phyloP scores from a whole-genome alignment of 2,888 invertebrate genomes.

The Drosophila cyrtoloma region DNA sequence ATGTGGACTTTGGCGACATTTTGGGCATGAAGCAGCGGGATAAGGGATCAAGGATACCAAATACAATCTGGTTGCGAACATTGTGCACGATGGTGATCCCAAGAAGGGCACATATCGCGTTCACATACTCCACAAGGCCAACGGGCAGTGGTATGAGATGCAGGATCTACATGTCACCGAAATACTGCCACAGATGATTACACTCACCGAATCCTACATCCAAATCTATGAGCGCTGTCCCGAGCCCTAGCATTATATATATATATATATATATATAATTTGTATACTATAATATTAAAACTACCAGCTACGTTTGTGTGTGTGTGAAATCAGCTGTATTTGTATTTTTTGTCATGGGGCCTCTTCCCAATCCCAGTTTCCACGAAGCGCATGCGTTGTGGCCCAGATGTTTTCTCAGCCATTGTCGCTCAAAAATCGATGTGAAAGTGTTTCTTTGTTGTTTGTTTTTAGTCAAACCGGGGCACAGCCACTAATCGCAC shows the following conservation, averaged over 20 bases:
- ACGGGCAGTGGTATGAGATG: constrained; percentile 95
- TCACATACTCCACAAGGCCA: constrained; percentile 95
- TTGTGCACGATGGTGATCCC: constrained; percentile 99
- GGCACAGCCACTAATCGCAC: constrained; percentile 1
- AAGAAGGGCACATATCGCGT: constrained; percentile 97
- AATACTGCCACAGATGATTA: constrained; percentile 99
- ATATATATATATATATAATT: constrained; percentile 8
- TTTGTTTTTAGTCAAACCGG: constrained; percentile 30
- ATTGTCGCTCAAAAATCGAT: constrained; percentile 64
- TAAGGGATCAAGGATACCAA: constrained; percentile 92
- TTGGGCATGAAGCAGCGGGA: constrained; percentile 92
- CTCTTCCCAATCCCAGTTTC: neutral
- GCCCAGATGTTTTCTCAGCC: constrained; percentile 39
- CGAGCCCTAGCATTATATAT: constrained; percentile 51
- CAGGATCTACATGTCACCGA: constrained; percentile 99
- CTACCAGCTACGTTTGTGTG: neutral
- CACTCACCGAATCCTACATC: constrained; percentile 99
- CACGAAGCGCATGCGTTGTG: constrained; percentile 53
- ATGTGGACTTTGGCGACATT: constrained; percentile 98
- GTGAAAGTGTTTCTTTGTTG: constrained; percentile 8
- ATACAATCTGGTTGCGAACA: constrained; percentile 99
- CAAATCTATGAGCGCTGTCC: constrained; percentile 90
- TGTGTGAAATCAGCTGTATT: constrained; percentile 2
- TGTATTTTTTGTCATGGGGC: neutral
- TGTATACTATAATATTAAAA: constrained; percentile 21